phyloP scores from a whole-genome alignment of 2,113 vertebrate genomes.

The Desmodus rotundus region DNA sequence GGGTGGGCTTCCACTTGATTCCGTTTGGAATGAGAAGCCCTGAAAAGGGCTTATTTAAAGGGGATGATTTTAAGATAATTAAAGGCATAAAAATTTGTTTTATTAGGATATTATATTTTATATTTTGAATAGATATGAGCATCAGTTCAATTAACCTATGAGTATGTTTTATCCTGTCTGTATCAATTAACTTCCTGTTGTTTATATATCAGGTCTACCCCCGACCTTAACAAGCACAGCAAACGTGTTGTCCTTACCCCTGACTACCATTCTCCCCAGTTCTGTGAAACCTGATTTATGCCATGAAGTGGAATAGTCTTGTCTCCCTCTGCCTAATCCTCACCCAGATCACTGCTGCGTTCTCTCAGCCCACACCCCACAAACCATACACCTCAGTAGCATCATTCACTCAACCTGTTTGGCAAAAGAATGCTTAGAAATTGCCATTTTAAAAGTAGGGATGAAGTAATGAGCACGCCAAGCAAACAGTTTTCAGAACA shows the following conservation, averaged over 20 bases:
- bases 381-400: background rate
- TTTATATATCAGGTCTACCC: background rate
- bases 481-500: conserved; percentile 49
- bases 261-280: background rate
- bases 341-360: background rate
- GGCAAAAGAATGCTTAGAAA: conserved; percentile 30
- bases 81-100: background rate
- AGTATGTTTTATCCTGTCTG: background rate
- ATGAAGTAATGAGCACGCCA: conserved; percentile 56
- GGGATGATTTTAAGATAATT: background rate
- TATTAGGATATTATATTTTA: background rate
- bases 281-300: background rate
- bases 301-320: background rate
- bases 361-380: background rate
- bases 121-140: background rate
- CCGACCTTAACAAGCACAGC: background rate
- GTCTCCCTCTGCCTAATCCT: background rate
- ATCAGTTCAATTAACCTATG: background rate
- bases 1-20: background rate
- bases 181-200: background rate
- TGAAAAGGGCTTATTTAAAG: background rate
- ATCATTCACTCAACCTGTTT: conserved; percentile 46
- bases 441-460: conserved; percentile 37
- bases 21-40: background rate
- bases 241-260: background rate